Evolutionary conservation across 2,888 invertebrate genomes (phyloP), one percentile per base, ranked within the genome.

Genomic region (Callinectes sapidus): DNA sequence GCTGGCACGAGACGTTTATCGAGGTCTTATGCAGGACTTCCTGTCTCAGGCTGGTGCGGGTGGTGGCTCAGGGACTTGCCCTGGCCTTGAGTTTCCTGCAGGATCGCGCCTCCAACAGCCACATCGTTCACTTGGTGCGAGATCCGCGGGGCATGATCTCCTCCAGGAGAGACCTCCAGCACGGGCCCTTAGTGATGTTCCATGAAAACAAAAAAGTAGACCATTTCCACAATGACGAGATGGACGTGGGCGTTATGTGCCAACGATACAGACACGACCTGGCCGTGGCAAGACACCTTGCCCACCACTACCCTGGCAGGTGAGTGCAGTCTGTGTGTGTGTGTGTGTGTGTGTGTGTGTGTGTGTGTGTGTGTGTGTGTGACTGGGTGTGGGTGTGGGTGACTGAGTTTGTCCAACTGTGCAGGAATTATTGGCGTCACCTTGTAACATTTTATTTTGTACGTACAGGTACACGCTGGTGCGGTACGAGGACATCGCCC

Each of bases 401-500:
- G n/a, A n/a, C n/a, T n/a, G n/a, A n/a, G n/a, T n/a, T n/a, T n/a
- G n/a, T n/a, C n/a, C n/a, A n/a, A n/a, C n/a, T n/a, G n/a, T n/a
- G n/a, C n/a, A n/a, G n/a, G n/a, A n/a, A n/a, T n/a, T n/a, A n/a
- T 10, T 18, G 42, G 13, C 14, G 86, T 86, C 39, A 89, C 42
- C 55, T 89, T 48, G 87, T 48, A 87, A 87, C 32, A 5, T 32
- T 42, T 18, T 77, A 10, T 85, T 54, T 8, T 81, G 28, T 85
- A 13, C 86, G 28, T 89, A 14, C 89, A 92, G 92, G 32, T 92
- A 92, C 92, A 89, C 85, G 32, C 32, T 92, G 86, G 85, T 92
- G 18, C 87, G 92, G 35, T 92, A 92, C 35, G 92, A 92, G 48
- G 92, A 92, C 89, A 81, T 92, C 42, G 89, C 92, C 10, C 86